Percentiles rank a stretch among this genome's conserved stretches.
phyloP scores from a whole-genome alignment of 2,113 vertebrate genomes.

The Dromas ardeola region DNA sequence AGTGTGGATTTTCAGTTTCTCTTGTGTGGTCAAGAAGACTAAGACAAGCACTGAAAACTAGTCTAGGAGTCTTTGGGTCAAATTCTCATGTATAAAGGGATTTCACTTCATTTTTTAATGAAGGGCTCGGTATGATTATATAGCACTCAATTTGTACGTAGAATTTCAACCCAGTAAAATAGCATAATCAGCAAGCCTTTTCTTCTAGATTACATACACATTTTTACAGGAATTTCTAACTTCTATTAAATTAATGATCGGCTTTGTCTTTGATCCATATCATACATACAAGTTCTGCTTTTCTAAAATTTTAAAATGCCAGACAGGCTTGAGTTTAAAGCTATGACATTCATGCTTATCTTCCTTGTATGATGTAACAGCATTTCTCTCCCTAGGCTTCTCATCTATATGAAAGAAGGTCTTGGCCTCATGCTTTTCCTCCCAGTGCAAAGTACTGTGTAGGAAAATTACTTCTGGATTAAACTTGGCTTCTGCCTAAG shows the following conservation, averaged over 20 bases:
- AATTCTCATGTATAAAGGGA: background rate
- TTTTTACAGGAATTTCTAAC: background rate
- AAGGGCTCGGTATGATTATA: background rate
- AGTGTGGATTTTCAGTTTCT: background rate
- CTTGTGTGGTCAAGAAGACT: background rate
- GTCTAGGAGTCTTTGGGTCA: background rate
- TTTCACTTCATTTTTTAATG: background rate
- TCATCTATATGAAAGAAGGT: background rate
- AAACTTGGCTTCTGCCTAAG: conserved; percentile 10
- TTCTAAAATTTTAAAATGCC: background rate
- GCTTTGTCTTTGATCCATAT: background rate
- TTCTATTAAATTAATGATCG: background rate
- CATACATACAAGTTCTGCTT: background rate
- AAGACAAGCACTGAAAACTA: background rate
- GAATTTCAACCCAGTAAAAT: background rate
- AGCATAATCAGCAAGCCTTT: background rate
- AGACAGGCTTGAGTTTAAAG: background rate
- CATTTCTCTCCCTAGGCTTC: background rate
- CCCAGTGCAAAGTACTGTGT: background rate
- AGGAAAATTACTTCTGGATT: conserved; percentile 36
- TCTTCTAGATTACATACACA: background rate
- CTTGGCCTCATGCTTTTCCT: background rate
- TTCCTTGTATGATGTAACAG: background rate
- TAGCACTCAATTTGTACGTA: background rate
- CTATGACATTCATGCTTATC: background rate